These are phyloP conservation scores for Harpagifer antarcticus DNA, from an alignment of 2,797 vertebrate genomes.

Conservation along the genomic window DNA sequence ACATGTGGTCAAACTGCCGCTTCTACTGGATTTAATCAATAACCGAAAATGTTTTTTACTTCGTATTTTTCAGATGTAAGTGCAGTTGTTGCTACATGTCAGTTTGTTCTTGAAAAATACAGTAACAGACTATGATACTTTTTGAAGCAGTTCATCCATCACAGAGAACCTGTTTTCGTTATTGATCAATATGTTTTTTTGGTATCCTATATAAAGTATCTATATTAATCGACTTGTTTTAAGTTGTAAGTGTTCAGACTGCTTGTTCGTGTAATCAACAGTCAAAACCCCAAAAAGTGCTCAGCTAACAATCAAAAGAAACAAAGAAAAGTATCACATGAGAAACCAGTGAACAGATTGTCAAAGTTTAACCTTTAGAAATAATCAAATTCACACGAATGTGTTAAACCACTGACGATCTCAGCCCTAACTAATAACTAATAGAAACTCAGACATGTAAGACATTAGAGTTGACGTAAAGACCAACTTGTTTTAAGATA, in stretches of 20 bases:
- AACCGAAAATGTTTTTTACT: neutral
- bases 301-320: neutral
- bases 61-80: neutral
- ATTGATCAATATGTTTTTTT: neutral
- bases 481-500: neutral
- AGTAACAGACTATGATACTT: neutral
- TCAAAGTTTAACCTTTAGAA: neutral
- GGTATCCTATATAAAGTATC: neutral
- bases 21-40: neutral
- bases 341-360: neutral
- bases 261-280: neutral
- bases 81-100: neutral
- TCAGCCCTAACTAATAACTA: neutral
- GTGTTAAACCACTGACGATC: too few relatives aligned
- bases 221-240: too few relatives aligned
- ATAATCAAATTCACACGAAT: neutral
- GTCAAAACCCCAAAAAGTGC: neutral
- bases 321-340: neutral
- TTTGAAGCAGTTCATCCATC: neutral
- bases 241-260: too few relatives aligned
- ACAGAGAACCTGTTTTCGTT: neutral
- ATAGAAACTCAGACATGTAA: neutral
- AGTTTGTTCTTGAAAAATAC: neutral
- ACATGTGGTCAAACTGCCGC: neutral
- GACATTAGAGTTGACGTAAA: neutral